Base-by-base conservation (phyloP, 2,888 invertebrate species). In the Temnothorax ravouxi region DNA sequence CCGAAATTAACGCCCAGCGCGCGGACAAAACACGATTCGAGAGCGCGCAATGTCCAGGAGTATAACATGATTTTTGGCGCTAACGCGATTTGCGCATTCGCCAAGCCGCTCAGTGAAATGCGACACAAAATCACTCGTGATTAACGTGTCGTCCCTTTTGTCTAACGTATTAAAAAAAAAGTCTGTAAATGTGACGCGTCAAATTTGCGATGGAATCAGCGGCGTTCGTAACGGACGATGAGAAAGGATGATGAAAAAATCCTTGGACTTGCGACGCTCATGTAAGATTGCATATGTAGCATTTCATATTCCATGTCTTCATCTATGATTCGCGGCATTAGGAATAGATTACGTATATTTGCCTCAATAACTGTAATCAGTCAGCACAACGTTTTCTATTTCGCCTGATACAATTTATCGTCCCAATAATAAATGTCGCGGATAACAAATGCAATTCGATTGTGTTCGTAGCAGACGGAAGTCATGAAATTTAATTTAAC, bases 1-100 rank as follows among this genome's bases (percentile, higher is more conserved):
- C 71, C 47, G 47, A 75, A 81, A 84, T 80, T 84, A 80, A 81
- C 74, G 72, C 54, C 11, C 69, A 3, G 25, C 71, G 38, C 61
- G 38, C 44, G 64, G 38, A 59, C 81, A 76, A 75, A 81, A 75
- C 76, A 75, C 47, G 80, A 80, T 80, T 44, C 59, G 41, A n/a
- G 71, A 34, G 44, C 56, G 44, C 71, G 44, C 69, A 59, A 59
- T 72, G 59, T 80, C 72, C 72, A 21, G 44, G 59, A 38, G 72
- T 71, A 71, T 71, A 71, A 79, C 72, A 47, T 61, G 59, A 80
- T 80, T 80, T 72, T 80, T 72, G 79, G 79, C 72, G 47, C 38
- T 59, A 59, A 21, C 59, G 38, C 34, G 79, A 80, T 80, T 71
- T 59, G 38, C 72, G 34, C 79, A 47, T 29, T 67, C 59, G 59